Evolutionary conservation across 2,797 vertebrate genomes (phyloP).

Genomic region (Anguilla megastoma): DNA sequence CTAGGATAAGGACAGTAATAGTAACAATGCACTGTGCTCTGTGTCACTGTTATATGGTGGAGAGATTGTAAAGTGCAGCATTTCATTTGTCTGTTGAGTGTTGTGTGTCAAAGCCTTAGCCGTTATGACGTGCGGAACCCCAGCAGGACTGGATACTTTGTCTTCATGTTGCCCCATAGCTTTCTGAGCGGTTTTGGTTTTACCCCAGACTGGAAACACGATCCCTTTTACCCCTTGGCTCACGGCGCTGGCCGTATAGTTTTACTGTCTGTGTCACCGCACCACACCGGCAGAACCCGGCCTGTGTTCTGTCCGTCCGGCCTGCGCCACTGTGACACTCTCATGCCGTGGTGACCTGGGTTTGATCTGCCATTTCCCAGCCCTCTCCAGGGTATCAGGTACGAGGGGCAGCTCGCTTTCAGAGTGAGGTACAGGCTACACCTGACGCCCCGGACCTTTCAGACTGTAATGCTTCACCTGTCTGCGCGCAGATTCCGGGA

Average conservation of each 20-base stretch:
- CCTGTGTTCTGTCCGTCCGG: conserved; percentile 29
- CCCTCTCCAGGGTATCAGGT: background rate
- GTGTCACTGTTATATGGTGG: background rate
- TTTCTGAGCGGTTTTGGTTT: conserved; percentile 36
- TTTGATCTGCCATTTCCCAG: background rate
- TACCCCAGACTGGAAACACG: conserved; percentile 36
- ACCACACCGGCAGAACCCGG: conserved; percentile 42
- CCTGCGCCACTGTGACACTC: conserved; percentile 13
- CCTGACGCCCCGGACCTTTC: background rate
- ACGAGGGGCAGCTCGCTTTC: background rate
- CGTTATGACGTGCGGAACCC: background rate
- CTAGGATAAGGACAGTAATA: background rate
- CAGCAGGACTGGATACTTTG: conserved; percentile 28
- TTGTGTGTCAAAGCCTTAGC: background rate
- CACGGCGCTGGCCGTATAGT: conserved; percentile 42
- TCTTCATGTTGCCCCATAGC: background rate
- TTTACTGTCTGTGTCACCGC: conserved; percentile 43
- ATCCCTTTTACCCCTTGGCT: conserved; percentile 46
- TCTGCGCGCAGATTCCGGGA: background rate
- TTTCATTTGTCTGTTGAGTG: background rate
- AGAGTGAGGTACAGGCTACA: background rate
- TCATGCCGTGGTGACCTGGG: background rate
- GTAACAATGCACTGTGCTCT: background rate
- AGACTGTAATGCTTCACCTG: background rate
- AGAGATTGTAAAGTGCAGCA: background rate